Percentiles rank a stretch among this genome's conserved stretches.
Conservation (phyloP, 2,113 vertebrate species). For the Probosciger aterrimus region DNA sequence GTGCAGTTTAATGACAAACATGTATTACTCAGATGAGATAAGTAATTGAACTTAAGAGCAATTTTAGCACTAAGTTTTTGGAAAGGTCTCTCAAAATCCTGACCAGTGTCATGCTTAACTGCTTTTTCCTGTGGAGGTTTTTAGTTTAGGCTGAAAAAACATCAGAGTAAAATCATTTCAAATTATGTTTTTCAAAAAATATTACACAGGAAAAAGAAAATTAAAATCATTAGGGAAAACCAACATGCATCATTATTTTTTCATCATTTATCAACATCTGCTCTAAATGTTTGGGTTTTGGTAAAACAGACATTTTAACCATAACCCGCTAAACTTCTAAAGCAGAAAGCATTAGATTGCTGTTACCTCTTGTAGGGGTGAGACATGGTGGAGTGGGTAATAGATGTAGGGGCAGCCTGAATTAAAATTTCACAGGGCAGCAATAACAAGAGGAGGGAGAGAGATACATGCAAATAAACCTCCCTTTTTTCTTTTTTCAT, state of each 20-base stretch:
- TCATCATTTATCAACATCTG: neutral
- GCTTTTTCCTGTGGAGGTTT: neutral
- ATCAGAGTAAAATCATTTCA: neutral
- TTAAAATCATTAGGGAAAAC: neutral
- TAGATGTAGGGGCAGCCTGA: neutral
- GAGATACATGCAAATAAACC: neutral
- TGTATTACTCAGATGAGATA: neutral
- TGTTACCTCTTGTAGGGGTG: neutral
- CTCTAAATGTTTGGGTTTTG: neutral
- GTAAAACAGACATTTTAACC: neutral
- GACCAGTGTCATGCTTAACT: neutral
- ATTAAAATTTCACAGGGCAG: neutral
- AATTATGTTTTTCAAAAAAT: neutral
- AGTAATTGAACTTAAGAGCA: neutral
- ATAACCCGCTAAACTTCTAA: neutral
- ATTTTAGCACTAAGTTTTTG: neutral
- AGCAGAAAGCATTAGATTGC: neutral
- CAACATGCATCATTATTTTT: neutral
- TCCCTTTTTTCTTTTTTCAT: neutral
- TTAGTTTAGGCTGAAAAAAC: neutral
- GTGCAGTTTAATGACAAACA: neutral
- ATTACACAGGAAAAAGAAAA: neutral
- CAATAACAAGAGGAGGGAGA: neutral
- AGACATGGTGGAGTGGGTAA: fast-evolving
- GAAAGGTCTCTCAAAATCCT: neutral